Base-by-base conservation (phyloP, 2,113 vertebrate species). In the Emydocephalus ijimae region DNA sequence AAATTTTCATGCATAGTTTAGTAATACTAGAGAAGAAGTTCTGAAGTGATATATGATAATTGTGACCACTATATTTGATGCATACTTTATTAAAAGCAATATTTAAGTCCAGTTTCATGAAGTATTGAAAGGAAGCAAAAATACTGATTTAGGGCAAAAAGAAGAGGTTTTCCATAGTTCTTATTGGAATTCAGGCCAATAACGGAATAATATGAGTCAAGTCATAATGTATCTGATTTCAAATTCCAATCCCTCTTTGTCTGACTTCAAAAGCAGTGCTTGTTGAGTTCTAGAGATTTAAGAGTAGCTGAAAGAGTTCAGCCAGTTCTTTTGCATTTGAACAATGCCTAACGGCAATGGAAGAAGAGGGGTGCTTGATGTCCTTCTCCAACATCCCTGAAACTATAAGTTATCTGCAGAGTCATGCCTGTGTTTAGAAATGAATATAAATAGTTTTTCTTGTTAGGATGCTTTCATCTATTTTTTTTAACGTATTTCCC, bases 81-180 rank as follows among this genome's bases (percentile, higher is more conserved):
- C 93, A 85, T 94, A 93, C 90, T 94, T 0, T 7, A 91, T 93
- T 95, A 93, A 93, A 95, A 95, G 94, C 93, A 94, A 93, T 89
- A 92, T 96, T 81, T 81, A 96, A 92, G 56, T 95, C 96, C 92
- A 96, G 96, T 95, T 97, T 96, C 95, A 95, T 95, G 93, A 96
- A 95, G 97, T 92, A 97, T 91, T 93, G 91, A 96, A 94, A 93
- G 94, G 95, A 95, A 95, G 89, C 39, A 87, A 86, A 95, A 97
- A 96, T 95, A 97, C 45, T 86, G 94, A 96, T 93, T 81, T 93
- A 96, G 93, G 95, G 94, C 88, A 56, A 14, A 94, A 95, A 96
- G 94, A 93, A 94, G 94, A 95, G 95, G 91, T 91, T 95, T 92
- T 94, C 92, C 94, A 7, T 1, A 94, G 89, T 91, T 95, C 93